Evolutionary conservation across 2,797 vertebrate genomes (phyloP).

Genomic region (Coilia nasus): DNA sequence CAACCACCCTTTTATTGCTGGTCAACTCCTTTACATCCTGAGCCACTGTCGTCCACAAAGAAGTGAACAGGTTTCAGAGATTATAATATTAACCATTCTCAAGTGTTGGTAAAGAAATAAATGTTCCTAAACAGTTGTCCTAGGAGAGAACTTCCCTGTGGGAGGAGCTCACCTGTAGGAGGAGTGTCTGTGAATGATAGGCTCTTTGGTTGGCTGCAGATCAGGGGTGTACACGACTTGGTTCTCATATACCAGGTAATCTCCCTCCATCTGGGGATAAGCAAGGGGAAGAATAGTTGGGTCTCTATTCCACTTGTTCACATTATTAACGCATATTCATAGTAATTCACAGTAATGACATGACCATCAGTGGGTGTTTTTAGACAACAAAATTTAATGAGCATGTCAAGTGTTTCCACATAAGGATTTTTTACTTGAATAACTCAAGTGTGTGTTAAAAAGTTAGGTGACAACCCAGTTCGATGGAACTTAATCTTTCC

Average conservation of each 20-base stretch:
- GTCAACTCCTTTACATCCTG: no score
- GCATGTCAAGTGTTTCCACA: neutral
- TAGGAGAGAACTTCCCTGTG: no score
- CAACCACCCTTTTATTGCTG: no score
- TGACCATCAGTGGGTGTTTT: neutral
- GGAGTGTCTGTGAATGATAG: conserved; percentile 71
- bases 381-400: neutral
- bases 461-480: no score
- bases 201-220: conserved; percentile 57
- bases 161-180: conserved; percentile 69
- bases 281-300: neutral
- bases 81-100: no score
- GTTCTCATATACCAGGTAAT: conserved; percentile 77
- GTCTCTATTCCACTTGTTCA: neutral
- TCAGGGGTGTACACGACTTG: conserved; percentile 73
- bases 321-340: neutral
- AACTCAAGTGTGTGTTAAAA: neutral
- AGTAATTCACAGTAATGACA: neutral
- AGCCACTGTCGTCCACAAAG: no score
- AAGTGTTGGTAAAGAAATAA: no score
- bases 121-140: neutral
- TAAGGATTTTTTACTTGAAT: no score
- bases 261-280: conserved; percentile 65
- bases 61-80: no score
- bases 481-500: neutral